Base-by-base conservation (phyloP, 2,113 vertebrate genomes). In the Osmerus eperlanus region DNA sequence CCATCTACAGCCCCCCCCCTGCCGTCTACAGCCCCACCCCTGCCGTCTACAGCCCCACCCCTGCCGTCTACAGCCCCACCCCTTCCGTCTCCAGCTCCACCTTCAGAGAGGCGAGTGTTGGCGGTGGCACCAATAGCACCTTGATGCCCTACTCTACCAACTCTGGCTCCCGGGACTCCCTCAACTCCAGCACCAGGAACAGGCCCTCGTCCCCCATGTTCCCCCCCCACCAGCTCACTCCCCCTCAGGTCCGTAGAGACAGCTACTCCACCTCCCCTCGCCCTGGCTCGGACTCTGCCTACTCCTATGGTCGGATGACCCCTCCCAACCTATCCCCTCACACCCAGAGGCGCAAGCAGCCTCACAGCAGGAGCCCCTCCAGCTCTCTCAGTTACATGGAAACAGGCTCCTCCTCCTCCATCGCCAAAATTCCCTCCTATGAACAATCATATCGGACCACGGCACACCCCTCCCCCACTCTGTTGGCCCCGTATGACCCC, bases 311-410 rank as follows among this genome's bases (percentile, higher is more conserved):
- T 16, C 79, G 79, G n/a, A 68, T 65, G 32, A 87, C 84, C 19
- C 80, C 76, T 9, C 78, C 86, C 64, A 82, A 29, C 55, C 78
- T 68, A 7, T 85, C 84, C 0, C 88, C 90, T 8, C 76, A 2
- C 18, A 54, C n/a, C 29, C 77, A 36, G 0, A 79, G 83, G 59
- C 67, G 29, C 3, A 13, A 81, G 0, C 41, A 70, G 1, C 53
- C 1, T 0, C 86, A 83, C 9, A 47, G 85, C 75, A 72, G 71
- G 55, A 85, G 76, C 71, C 62, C 81, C 0, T 75, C 4, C 1
- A 71, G 76, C 32, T 83, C 80, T 0, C 0, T 69, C n/a, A 36
- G 53, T 23, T 81, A 83, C 41, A n/a, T 14, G 0, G 90, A 90
- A 0, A 62, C 77, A 47, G 62, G 51, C 51, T 74, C 76, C 2